Percentiles rank a stretch among this genome's conserved stretches.
Conservation (phyloP, 2,888 invertebrate species). For the Philaethria dido region DNA sequence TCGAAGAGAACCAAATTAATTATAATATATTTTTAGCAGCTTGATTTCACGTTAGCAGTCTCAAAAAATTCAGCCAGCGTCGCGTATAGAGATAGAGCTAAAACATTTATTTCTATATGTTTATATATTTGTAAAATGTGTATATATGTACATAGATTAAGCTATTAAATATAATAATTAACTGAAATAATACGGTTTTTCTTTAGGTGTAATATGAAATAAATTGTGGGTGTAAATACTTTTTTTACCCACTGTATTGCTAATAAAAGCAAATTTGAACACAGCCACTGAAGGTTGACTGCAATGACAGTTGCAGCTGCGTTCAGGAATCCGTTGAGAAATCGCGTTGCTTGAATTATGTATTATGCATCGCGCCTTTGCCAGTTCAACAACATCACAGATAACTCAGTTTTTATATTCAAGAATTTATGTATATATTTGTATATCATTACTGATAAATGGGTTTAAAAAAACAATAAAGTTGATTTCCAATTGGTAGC, state of each 20-base stretch:
- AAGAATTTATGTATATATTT: background rate
- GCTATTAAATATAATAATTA: too few relatives aligned
- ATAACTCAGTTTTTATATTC: slow-evolving; percentile 13
- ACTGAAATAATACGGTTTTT: too few relatives aligned
- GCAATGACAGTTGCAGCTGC: slow-evolving; percentile 72
- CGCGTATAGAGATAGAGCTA: too few relatives aligned
- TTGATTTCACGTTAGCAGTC: background rate
- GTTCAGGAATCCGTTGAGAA: slow-evolving; percentile 81
- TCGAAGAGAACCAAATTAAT: background rate
- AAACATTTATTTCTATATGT: too few relatives aligned
- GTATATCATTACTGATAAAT: background rate
- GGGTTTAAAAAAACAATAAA: background rate
- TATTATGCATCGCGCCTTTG: slow-evolving; percentile 56
- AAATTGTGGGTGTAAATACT: too few relatives aligned
- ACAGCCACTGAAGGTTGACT: slow-evolving; percentile 73
- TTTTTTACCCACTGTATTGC: too few relatives aligned
- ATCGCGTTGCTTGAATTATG: slow-evolving; percentile 77
- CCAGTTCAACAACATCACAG: slow-evolving; percentile 30
- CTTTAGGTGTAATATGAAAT: too few relatives aligned
- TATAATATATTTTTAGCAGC: background rate
- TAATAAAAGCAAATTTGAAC: slow-evolving; percentile 64
- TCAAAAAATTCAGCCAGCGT: background rate
- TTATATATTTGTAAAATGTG: too few relatives aligned
- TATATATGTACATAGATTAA: too few relatives aligned
- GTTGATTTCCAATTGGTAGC: background rate